These are phyloP conservation scores for Geophilus truncorum DNA, from an alignment of 2,888 invertebrate genomes.

Conservation along the genomic window DNA sequence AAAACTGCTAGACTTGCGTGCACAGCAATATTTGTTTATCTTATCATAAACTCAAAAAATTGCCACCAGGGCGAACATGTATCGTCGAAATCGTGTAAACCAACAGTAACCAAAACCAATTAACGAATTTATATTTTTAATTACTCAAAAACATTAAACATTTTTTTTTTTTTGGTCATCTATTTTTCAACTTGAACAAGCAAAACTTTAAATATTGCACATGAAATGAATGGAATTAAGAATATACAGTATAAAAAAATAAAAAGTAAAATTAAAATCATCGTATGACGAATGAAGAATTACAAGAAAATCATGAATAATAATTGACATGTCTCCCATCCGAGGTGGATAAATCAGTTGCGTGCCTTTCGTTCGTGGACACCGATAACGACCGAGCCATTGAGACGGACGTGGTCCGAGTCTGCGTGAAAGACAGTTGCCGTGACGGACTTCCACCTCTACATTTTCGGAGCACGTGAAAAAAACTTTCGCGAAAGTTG, in stretches of 20 bases:
- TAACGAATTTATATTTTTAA: too few species aligned
- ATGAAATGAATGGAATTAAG: neutral
- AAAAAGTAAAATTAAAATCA: neutral
- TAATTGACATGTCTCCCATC: neutral
- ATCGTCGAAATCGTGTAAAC: too few species aligned
- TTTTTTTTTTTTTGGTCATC: neutral
- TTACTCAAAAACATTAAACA: neutral
- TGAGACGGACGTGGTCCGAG: constrained; percentile 40
- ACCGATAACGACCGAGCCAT: constrained; percentile 39
- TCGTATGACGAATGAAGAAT: neutral
- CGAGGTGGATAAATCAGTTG: neutral
- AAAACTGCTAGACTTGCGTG: too few species aligned
- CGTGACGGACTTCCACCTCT: constrained; percentile 35
- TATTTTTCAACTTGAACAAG: neutral
- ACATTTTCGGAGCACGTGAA: constrained; percentile 38
- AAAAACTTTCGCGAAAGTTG: constrained; percentile 58
- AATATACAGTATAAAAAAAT: neutral
- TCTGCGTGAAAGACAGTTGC: constrained; percentile 39
- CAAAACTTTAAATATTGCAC: neutral
- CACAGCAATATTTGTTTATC: too few species aligned
- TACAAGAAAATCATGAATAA: neutral
- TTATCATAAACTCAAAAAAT: too few species aligned
- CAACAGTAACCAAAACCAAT: too few species aligned
- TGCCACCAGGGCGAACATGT: too few species aligned
- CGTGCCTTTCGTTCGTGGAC: constrained; percentile 29